Conservation (phyloP, 2,797 vertebrate species). For the Xyrichtys novacula region DNA sequence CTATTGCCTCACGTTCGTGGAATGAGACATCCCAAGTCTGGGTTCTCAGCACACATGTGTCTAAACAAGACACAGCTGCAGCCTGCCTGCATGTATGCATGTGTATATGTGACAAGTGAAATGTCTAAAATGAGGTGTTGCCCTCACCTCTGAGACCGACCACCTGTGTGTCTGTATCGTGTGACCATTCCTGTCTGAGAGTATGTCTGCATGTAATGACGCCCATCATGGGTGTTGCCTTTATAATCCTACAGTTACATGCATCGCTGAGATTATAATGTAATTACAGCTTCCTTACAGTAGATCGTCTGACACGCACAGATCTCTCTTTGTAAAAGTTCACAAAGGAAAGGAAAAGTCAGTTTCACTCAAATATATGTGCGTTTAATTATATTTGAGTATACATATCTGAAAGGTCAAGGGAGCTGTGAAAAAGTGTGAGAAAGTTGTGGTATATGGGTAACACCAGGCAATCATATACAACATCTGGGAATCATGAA, state of each 20-base stretch:
- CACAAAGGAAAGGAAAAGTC: too few relatives aligned
- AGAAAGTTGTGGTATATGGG: not conserved
- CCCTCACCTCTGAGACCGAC: conserved; percentile 67
- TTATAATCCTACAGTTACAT: conserved; percentile 50
- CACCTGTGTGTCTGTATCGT: conserved; percentile 50
- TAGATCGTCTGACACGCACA: conserved; percentile 6
- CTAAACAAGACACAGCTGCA: conserved; percentile 82
- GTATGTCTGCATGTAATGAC: conserved; percentile 32
- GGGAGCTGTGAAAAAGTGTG: not conserved
- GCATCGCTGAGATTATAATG: conserved; percentile 48
- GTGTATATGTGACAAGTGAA: conserved; percentile 33
- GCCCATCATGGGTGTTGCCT: conserved; percentile 23
- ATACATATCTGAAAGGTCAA: not conserved
- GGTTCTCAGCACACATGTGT: conserved; percentile 61
- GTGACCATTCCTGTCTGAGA: conserved; percentile 43
- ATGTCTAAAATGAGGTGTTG: conserved; percentile 68
- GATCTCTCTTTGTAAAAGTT: conserved; percentile 37
- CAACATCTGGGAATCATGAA: not conserved
- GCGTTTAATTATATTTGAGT: conserved; percentile 25
- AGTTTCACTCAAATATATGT: conserved; percentile 13
- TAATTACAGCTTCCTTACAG: conserved; percentile 42
- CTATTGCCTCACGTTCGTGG: conserved; percentile 80
- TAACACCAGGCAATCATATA: not conserved
- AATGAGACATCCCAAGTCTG: conserved; percentile 75
- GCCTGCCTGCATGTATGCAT: conserved; percentile 30